phyloP scores from a whole-genome alignment of 2,888 invertebrate genomes.

The Junonia oenone region DNA sequence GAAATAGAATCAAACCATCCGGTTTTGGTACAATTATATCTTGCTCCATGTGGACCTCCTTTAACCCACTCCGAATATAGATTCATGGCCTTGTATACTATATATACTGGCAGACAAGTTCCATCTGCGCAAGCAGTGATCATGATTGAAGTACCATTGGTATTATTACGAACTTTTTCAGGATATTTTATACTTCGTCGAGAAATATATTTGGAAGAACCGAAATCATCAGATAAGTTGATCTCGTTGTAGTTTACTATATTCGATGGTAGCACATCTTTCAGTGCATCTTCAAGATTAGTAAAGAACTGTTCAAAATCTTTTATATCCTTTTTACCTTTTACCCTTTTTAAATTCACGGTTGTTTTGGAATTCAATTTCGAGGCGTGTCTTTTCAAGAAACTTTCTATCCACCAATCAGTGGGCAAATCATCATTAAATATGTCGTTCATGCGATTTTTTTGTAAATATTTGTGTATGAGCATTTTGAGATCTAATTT shows the following conservation, averaged over 20 bases:
- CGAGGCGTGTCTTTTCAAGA: not conserved
- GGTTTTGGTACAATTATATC: constrained; percentile 44
- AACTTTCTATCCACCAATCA: not conserved
- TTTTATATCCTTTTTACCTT: constrained; percentile 1
- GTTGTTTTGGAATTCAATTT: not conserved
- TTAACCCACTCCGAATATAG: constrained; percentile 45
- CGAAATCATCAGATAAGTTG: not conserved
- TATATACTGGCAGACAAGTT: constrained; percentile 4
- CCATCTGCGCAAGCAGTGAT: constrained; percentile 8
- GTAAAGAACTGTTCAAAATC: not conserved
- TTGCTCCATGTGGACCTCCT: constrained; percentile 40
- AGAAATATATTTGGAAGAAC: not conserved
- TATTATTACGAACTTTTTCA: not conserved
- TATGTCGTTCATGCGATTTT: not conserved
- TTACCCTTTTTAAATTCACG: constrained; percentile 10
- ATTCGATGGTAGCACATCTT: not conserved
- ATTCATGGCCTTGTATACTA: constrained; percentile 35
- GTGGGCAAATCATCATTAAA: constrained; percentile 1
- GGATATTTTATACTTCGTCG: not conserved
- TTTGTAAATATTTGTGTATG: constrained; percentile 8
- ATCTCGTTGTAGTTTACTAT: not conserved
- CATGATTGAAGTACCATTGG: constrained; percentile 4
- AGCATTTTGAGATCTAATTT: constrained; percentile 4
- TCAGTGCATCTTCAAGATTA: not conserved
- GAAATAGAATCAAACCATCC: constrained; percentile 42